These are phyloP conservation scores for Platycheirus albimanus DNA, from an alignment of 2,888 invertebrate genomes.

Conservation along the genomic window DNA sequence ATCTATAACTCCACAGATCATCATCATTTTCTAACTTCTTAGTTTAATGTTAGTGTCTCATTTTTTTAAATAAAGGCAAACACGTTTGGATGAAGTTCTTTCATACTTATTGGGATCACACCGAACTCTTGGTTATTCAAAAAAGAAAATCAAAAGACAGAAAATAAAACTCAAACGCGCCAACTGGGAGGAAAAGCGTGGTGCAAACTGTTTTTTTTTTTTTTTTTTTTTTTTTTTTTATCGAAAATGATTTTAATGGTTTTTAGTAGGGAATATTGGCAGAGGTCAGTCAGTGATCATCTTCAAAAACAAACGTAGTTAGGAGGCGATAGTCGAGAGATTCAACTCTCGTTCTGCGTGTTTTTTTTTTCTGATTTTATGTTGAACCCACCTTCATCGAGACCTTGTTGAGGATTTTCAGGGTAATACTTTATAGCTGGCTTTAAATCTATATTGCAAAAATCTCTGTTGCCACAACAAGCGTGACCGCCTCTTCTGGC, in stretches of 20 bases:
- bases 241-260: not conserved
- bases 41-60: slow-evolving; percentile 56
- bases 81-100: slow-evolving; percentile 25
- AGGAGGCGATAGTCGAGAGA: slow-evolving; percentile 60
- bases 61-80: slow-evolving; percentile 41
- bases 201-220: slow-evolving; percentile 51
- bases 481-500: slow-evolving; percentile 80
- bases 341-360: slow-evolving; percentile 32
- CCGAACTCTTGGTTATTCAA: slow-evolving; percentile 52
- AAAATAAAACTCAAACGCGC: slow-evolving; percentile 60
- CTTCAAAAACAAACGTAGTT: slow-evolving; percentile 71
- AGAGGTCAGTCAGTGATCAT: slow-evolving; percentile 69
- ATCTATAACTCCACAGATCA: slow-evolving; percentile 23
- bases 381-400: slow-evolving; percentile 75
- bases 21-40: slow-evolving; percentile 22
- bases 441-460: slow-evolving; percentile 82
- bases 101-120: slow-evolving; percentile 41
- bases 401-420: slow-evolving; percentile 75
- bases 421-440: slow-evolving; percentile 81
- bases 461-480: slow-evolving; percentile 81
- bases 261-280: slow-evolving; percentile 71
- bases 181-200: slow-evolving; percentile 57
- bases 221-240: slow-evolving; percentile 38
- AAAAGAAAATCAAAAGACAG: slow-evolving; percentile 59
- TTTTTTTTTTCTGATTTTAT: slow-evolving; percentile 20